A percentile compares a stretch with the other conserved stretches of the same genome.
Evolutionary conservation across 92 coral and sea anemone genomes (phyloP).

Genomic region (Paramuricea clavata): DNA sequence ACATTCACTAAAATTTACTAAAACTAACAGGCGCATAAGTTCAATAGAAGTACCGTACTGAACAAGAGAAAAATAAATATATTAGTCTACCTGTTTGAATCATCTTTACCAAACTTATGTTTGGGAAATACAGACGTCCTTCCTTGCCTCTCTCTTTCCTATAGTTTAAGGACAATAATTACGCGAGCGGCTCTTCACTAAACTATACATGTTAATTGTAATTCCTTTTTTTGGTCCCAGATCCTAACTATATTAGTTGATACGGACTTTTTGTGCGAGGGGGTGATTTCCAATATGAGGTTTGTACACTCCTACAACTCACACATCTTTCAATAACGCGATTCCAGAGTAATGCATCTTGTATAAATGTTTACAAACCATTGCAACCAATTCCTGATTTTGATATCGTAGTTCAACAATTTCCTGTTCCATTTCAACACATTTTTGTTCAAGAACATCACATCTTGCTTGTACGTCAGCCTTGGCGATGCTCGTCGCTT

Average conservation of each 20-base stretch:
- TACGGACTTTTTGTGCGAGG: too few species aligned
- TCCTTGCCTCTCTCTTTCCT: conserved; percentile 78
- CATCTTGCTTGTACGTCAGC: conserved; percentile 74
- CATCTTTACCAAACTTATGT: conserved; percentile 22
- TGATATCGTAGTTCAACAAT: conserved; percentile 77
- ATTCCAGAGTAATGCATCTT: not conserved
- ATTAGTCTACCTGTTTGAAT: conserved; percentile 30
- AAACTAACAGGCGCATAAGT: too few species aligned
- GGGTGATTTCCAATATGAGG: too few species aligned
- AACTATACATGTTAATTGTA: too few species aligned
- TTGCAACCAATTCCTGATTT: conserved; percentile 79
- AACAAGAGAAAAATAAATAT: too few species aligned
- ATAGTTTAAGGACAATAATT: not conserved
- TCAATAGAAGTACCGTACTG: too few species aligned
- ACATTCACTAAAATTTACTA: too few species aligned
- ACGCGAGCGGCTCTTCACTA: not conserved
- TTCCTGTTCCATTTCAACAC: conserved; percentile 80
- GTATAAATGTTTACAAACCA: conserved; percentile 53
- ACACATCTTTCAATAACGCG: not conserved
- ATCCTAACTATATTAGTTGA: too few species aligned
- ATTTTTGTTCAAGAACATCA: conserved; percentile 83
- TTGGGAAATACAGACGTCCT: conserved; percentile 5
- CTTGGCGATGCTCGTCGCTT: conserved; percentile 78
- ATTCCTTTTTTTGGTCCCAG: too few species aligned
- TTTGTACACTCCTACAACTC: too few species aligned